Conservation (phyloP, 1,140 invertebrate genomes). For the Neuroterus valhalla region DNA sequence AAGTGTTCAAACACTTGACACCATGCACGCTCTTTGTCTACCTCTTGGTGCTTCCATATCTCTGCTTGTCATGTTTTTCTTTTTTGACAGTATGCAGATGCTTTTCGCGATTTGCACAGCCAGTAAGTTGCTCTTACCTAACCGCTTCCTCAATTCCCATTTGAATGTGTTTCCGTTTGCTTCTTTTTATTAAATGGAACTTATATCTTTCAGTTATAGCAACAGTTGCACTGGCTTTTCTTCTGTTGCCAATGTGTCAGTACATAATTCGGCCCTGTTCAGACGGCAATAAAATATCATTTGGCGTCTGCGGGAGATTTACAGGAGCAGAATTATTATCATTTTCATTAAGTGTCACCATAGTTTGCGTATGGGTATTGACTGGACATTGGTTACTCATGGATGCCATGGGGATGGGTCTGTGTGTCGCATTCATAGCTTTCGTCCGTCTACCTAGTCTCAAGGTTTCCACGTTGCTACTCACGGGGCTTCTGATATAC, state of each 20-base stretch:
- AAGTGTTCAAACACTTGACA: slow-evolving; percentile 95
- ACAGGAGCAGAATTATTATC: slow-evolving; percentile 95
- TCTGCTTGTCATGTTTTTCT: slow-evolving; percentile 98
- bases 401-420: slow-evolving; percentile 98
- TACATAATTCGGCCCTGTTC: slow-evolving; percentile 93
- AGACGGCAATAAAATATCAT: slow-evolving; percentile 92
- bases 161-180: too few species aligned
- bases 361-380: slow-evolving; percentile 97
- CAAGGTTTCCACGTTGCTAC: slow-evolving; percentile 95
- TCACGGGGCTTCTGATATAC: slow-evolving; percentile 95
- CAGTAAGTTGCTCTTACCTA: slow-evolving; percentile 80
- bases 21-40: slow-evolving; percentile 97
- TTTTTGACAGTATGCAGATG: slow-evolving; percentile 99
- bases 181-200: slow-evolving; percentile 15
- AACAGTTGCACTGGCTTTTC: slow-evolving; percentile 95
- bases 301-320: slow-evolving; percentile 91
- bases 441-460: slow-evolving; percentile 96
- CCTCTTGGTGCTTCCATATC: slow-evolving; percentile 97
- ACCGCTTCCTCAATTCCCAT: not conserved
- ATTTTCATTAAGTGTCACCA: slow-evolving; percentile 92
- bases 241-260: slow-evolving; percentile 97
- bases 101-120: slow-evolving; percentile 98
- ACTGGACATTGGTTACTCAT: slow-evolving; percentile 98
- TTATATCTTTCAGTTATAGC: slow-evolving; percentile 87
- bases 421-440: slow-evolving; percentile 98